phyloP scores from a whole-genome alignment of 2,113 vertebrate genomes.

The Dromiciops gliroides region DNA sequence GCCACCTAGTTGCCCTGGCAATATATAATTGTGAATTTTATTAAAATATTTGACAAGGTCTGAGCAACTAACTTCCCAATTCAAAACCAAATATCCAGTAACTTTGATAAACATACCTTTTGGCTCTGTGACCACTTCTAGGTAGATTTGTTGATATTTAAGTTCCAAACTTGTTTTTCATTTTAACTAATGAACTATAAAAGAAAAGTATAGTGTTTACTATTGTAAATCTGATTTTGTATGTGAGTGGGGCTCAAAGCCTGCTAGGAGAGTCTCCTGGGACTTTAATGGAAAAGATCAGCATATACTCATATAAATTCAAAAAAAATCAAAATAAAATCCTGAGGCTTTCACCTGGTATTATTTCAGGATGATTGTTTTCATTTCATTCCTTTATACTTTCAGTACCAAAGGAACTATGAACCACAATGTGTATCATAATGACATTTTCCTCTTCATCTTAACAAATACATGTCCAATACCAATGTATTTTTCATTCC shows the following conservation, averaged over 20 bases:
- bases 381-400: conserved; percentile 22
- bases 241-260: neutral
- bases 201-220: neutral
- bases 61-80: neutral
- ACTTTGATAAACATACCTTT: neutral
- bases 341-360: neutral
- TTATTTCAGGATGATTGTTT: conserved; percentile 32
- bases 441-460: neutral
- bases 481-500: neutral
- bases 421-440: neutral
- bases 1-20: too few species aligned
- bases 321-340: conserved; percentile 33
- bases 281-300: conserved; percentile 9
- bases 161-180: neutral
- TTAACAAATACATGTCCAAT: neutral
- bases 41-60: neutral
- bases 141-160: neutral
- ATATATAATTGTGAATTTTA: neutral
- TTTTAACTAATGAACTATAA: neutral
- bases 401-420: conserved; percentile 19
- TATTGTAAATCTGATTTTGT: neutral
- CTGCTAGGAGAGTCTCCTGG: conserved; percentile 15
- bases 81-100: neutral
- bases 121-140: neutral
- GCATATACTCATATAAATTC: neutral